These are phyloP conservation scores for Callyntrura sp. DNA, from an alignment of 2,888 invertebrate genomes.

Conservation along the genomic window DNA sequence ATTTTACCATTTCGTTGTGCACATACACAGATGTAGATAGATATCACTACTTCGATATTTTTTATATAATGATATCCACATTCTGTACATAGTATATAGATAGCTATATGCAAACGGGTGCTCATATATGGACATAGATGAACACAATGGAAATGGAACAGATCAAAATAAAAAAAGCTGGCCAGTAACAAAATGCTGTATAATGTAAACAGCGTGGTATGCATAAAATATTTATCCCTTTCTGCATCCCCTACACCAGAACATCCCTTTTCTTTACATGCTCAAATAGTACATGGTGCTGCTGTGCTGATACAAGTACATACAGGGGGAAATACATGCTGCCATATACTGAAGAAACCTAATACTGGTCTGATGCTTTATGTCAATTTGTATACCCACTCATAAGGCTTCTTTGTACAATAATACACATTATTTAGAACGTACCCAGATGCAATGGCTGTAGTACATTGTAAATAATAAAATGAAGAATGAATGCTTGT, in stretches of 20 bases:
- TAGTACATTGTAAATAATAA: no score
- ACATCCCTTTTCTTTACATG: constrained; percentile 11
- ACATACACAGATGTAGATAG: no score
- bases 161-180: no score
- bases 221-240: constrained; percentile 46
- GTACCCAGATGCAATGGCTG: not conserved
- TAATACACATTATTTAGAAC: constrained; percentile 3
- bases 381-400: not conserved
- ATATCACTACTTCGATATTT: no score
- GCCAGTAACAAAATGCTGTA: not conserved
- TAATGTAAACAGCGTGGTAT: constrained; percentile 50
- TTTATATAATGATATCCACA: not conserved
- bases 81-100: no score
- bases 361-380: constrained; percentile 35
- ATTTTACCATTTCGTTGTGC: no score
- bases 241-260: constrained; percentile 9
- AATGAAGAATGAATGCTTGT: not conserved
- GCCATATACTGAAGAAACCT: constrained; percentile 14
- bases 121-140: constrained; percentile 33
- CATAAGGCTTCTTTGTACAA: no score
- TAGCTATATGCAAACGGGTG: no score
- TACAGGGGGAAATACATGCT: not conserved
- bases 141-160: constrained; percentile 56
- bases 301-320: no score
- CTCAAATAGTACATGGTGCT: not conserved